Base-by-base conservation (phyloP, 2,888 invertebrate species). In the Sinhomidia bicolor region DNA sequence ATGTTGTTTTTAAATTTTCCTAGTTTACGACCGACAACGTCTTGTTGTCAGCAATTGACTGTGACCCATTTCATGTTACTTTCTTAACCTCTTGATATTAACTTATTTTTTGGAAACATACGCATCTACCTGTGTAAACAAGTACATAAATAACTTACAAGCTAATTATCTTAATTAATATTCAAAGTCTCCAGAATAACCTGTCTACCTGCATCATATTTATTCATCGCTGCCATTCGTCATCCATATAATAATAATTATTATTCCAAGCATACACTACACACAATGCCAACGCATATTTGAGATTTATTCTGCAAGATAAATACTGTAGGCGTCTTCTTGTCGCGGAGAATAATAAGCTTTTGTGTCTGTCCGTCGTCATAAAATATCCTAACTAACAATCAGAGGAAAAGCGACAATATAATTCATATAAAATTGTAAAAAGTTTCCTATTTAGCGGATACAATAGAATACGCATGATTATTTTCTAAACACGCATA, bases 91-190 rank as follows among this genome's bases (percentile, higher is more conserved):
- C 5, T 7, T n/a, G n/a, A 17, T 6, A 54, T 20, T 12, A 26
- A 60, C 26, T 5, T 12, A 12, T 6, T 54, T 17, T 20, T 23
- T 12, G 12, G n/a, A 26, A n/a, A n/a, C n/a, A n/a, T n/a, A n/a
- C 29, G 12, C 26, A 60, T 26, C 60, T 36, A 36, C 60, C 12
- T 12, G 36, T 7, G 60, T 12, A 60, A 60, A 23, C 23, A 20
- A 65, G 32, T 65, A 32, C 60, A 60, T 60, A 65, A 32, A 32
- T 65, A 60, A 60, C 23, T 12, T 4, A 26, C 60, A 12, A 60
- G 60, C 36, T 65, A 65, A 65, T 65, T 65, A 65, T 36, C 65
- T 65, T 65, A 17, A 26, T 65, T 14, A 62, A 62, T 65, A n/a
- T 32, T 65, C 36, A 29, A 5, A 62, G 32, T 10, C 29, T 29